A percentile compares a stretch with the other conserved stretches of the same genome.
These are phyloP conservation scores for Alviniconcha strummeri DNA, from an alignment of 2,888 invertebrate species.

Conservation along the genomic window DNA sequence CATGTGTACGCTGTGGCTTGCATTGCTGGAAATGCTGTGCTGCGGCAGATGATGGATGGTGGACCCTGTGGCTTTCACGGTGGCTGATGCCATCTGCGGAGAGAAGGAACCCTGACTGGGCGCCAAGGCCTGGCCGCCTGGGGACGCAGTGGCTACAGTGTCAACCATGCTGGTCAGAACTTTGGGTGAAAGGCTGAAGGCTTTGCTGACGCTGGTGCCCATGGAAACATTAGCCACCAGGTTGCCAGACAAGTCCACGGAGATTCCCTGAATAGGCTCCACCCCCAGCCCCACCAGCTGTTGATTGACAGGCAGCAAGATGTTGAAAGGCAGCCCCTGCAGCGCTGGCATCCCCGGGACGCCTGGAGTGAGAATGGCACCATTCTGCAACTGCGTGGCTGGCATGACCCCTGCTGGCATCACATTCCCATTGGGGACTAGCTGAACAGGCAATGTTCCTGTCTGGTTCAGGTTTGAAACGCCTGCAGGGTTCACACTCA, in stretches of 20 bases:
- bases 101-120: neutral
- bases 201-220: conserved; percentile 19
- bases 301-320: conserved; percentile 43
- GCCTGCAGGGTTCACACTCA: conserved; percentile 21
- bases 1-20: conserved; percentile 1
- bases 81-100: neutral
- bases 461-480: conserved; percentile 25
- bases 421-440: conserved; percentile 8
- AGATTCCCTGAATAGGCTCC: conserved; percentile 17
- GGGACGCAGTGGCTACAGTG: neutral
- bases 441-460: conserved; percentile 24
- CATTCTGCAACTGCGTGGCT: conserved; percentile 16
- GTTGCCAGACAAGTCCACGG: conserved; percentile 28
- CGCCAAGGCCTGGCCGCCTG: neutral
- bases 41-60: conserved; percentile 31
- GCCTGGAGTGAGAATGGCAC: conserved; percentile 20
- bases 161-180: conserved; percentile 21
- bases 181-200: conserved; percentile 26
- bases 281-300: conserved; percentile 26
- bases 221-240: conserved; percentile 14
- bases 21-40: conserved; percentile 5
- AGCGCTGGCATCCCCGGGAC: conserved; percentile 19
- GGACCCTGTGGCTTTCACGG: conserved; percentile 24
- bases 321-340: conserved; percentile 41
- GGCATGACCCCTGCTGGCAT: conserved; percentile 27